Base-by-base conservation (phyloP, 2,888 invertebrate genomes). In the Aphodius granarius region DNA sequence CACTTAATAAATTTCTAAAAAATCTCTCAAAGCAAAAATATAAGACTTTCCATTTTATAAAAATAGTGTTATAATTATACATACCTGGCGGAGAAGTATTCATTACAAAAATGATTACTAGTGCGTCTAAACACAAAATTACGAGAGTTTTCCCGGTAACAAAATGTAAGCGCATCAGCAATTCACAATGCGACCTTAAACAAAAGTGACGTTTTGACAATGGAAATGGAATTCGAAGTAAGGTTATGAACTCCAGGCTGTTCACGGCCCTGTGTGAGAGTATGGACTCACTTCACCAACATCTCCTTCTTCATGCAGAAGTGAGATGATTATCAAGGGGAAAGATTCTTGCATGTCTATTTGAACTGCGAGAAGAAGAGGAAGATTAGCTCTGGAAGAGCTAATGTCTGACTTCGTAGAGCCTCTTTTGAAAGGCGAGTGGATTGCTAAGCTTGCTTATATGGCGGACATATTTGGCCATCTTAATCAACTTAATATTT, bases 291-390 rank as follows among this genome's bases (percentile, higher is more conserved):
- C 62, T 63, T 71, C 77, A 79, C 73, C 71, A 73, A 62, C 73
- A 73, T 43, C 75, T 79, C 20, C 64, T 79, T 43, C 70, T 79
- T 66, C 75, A 77, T 23, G 64, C 72, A 62, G 76, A 78, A 72
- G 72, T 78, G 4, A 64, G 76, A 65, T 76, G 74, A 74, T 66
- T 74, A 43, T 76, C 74, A n/a, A 62, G 62, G 13, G 76, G 76
- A 22, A 76, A 71, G 71, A 72, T 76, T 63, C 43, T 75, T 18
- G 63, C n/a, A 20, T 20, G 75, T 22, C 21, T 75, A 4, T 77
- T 75, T 63, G 78, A 77, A 71, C 70, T 79, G 66, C 78, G 76
- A 65, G 66, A 66, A 13, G 78, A 79, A 65, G 73, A 79, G 13
- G 16, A 72, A 63, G 18, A 77, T 63, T 79, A n/a, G n/a, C 77